Conservation (phyloP, 1,140 invertebrate species). For the Drosophila burlai region DNA sequence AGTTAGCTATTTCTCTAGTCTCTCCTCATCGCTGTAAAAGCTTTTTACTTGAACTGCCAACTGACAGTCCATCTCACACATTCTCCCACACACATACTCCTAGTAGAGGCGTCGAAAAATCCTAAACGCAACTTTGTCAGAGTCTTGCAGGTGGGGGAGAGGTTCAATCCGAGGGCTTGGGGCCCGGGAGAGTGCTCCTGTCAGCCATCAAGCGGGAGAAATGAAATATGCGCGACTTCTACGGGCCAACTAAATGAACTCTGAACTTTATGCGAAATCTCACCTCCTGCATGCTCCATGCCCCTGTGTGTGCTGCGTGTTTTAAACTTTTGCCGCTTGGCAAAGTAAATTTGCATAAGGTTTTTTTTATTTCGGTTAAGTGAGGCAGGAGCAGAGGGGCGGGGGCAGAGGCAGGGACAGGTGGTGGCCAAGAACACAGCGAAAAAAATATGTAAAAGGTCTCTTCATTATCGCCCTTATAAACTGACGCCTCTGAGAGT, state of each 20-base stretch:
- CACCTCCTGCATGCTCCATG: conserved; percentile 24
- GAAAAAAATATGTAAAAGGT: conserved; percentile 1
- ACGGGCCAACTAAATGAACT: conserved; percentile 46
- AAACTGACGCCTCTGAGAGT: no score
- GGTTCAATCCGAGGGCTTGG: neutral
- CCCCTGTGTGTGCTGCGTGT: conserved; percentile 34
- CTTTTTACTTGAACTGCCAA: conserved; percentile 12
- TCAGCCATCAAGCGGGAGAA: conserved; percentile 51
- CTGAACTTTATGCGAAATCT: conserved; percentile 58
- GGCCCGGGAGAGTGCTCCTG: conserved; percentile 22
- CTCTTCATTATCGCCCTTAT: neutral
- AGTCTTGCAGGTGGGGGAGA: neutral
- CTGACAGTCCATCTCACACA: conserved; percentile 36
- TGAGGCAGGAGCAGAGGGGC: neutral
- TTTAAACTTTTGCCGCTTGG: conserved; percentile 46
- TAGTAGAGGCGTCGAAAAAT: conserved; percentile 36
- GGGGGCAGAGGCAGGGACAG: neutral
- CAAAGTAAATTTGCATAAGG: conserved; percentile 60
- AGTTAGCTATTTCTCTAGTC: neutral
- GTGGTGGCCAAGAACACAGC: conserved; percentile 3
- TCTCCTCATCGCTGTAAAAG: conserved; percentile 5
- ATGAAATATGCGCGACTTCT: conserved; percentile 57
- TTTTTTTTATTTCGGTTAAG: conserved; percentile 30
- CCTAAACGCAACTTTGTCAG: conserved; percentile 55
- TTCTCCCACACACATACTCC: neutral